phyloP scores from a whole-genome alignment of 2,113 vertebrate genomes.

The Zapus hudsonius region DNA sequence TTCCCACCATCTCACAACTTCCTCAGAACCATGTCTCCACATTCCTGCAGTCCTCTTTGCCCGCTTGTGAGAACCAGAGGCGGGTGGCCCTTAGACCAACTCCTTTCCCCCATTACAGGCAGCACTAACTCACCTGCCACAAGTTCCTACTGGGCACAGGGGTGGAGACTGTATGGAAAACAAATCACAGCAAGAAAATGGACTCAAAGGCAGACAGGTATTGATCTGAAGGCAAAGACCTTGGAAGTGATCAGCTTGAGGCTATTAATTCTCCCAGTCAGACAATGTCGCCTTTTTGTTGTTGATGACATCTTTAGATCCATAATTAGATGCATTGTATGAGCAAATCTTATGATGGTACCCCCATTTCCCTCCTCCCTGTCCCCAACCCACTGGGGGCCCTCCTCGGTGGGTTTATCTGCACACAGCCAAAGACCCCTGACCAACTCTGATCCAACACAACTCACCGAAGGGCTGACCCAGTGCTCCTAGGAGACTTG shows the following conservation, averaged over 20 bases:
- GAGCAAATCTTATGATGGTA: too few relatives aligned
- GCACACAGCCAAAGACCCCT: too few relatives aligned
- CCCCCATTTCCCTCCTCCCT: too few relatives aligned
- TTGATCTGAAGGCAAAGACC: background rate
- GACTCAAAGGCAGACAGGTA: background rate
- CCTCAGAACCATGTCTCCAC: rapidly evolving
- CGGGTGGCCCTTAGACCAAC: rapidly evolving
- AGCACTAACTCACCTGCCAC: rapidly evolving
- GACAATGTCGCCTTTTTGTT: too few relatives aligned
- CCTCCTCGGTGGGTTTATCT: too few relatives aligned
- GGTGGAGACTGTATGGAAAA: background rate
- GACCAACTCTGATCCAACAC: too few relatives aligned
- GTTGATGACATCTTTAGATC: too few relatives aligned
- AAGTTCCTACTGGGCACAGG: background rate
- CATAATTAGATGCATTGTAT: too few relatives aligned
- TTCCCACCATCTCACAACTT: background rate
- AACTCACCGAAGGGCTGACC: too few relatives aligned
- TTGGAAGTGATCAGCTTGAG: background rate
- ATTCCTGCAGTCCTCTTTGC: background rate
- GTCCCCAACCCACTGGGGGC: too few relatives aligned
- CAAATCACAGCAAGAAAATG: background rate
- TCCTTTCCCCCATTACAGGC: rapidly evolving
- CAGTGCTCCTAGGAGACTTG: background rate
- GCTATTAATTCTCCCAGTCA: too few relatives aligned
- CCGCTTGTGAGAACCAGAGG: background rate